These are phyloP conservation scores for Myotis pilosus DNA, from an alignment of 2,797 vertebrate species.

Conservation along the genomic window DNA sequence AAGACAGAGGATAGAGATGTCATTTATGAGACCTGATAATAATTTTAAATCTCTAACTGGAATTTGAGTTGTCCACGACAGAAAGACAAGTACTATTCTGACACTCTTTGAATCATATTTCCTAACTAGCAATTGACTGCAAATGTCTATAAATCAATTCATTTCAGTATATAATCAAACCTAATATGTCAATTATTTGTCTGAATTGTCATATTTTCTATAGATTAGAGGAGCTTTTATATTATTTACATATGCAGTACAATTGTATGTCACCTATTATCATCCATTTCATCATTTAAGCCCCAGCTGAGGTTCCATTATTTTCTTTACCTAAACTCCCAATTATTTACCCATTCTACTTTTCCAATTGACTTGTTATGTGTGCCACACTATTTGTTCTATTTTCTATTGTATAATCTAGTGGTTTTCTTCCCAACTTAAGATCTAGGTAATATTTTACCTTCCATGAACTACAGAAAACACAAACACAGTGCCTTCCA, in stretches of 20 bases:
- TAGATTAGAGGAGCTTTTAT: background rate
- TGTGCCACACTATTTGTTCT: background rate
- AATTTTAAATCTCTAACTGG: slow-evolving; percentile 1
- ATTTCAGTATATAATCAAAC: background rate
- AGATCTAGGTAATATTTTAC: background rate
- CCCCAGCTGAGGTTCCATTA: background rate
- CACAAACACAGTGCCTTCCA: background rate
- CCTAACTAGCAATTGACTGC: background rate
- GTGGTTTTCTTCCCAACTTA: background rate
- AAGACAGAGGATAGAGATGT: background rate
- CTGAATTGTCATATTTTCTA: background rate
- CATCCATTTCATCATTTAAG: background rate
- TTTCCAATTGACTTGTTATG: background rate
- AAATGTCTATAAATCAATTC: background rate
- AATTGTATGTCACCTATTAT: background rate
- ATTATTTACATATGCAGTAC: background rate
- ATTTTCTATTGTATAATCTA: background rate
- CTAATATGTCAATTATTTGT: background rate
- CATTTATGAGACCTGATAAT: background rate
- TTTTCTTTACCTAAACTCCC: background rate
- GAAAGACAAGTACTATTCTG: background rate
- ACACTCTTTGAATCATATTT: background rate
- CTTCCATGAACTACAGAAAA: background rate
- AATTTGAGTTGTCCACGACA: background rate
- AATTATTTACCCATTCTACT: background rate